Evolutionary conservation across 2,888 invertebrate species (phyloP).

Genomic region (Nebria salina): DNA sequence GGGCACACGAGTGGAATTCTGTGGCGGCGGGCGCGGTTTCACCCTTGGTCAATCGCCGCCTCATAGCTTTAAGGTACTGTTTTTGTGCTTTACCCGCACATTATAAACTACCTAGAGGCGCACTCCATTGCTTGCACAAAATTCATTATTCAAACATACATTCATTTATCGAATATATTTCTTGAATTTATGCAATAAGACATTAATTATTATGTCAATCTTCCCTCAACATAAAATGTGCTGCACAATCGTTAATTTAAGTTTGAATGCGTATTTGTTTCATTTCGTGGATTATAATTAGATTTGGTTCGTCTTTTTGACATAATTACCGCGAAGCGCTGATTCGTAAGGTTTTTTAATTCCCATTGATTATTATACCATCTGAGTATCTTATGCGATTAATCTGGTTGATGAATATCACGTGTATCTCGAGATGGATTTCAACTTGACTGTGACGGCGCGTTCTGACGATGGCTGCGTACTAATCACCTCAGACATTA

Average conservation of each 20-base stretch:
- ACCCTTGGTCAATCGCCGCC: conserved; percentile 7
- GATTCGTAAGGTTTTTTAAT: not conserved
- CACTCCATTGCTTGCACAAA: too few species aligned
- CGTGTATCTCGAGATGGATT: not conserved
- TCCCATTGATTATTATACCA: not conserved
- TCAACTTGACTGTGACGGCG: not conserved
- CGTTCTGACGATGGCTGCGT: not conserved
- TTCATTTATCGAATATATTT: too few species aligned
- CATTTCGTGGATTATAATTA: not conserved
- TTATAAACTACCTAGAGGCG: not conserved
- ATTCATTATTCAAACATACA: too few species aligned
- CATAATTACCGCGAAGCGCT: not conserved
- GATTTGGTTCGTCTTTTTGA: not conserved
- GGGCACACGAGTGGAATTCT: not conserved
- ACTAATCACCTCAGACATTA: conserved; percentile 27
- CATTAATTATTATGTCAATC: too few species aligned
- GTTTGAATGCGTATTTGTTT: not conserved
- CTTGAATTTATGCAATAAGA: too few species aligned
- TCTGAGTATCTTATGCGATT: not conserved
- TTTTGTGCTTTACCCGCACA: conserved; percentile 6
- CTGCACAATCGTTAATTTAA: not conserved
- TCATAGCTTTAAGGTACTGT: conserved; percentile 5
- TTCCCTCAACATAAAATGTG: too few species aligned
- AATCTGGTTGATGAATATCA: not conserved
- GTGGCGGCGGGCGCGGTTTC: not conserved